These are phyloP conservation scores for Pararge aegeria DNA, from an alignment of 1,140 invertebrate genomes.

Conservation along the genomic window DNA sequence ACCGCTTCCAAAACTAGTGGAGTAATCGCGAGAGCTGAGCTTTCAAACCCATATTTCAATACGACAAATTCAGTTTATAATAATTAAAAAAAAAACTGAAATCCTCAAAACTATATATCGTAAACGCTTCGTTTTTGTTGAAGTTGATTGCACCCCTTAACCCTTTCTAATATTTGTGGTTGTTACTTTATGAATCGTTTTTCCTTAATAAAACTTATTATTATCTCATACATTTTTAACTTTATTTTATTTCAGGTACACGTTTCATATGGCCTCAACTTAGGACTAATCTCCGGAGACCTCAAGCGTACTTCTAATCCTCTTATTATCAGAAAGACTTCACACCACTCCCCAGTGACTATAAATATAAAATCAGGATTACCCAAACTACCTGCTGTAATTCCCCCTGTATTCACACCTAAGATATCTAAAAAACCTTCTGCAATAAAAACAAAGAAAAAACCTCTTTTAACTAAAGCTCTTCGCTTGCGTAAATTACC, in stretches of 20 bases:
- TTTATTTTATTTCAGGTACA: slow-evolving; percentile 40
- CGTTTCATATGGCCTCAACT: slow-evolving; percentile 29
- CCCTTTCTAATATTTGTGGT: no score
- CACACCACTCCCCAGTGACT: slow-evolving; percentile 32
- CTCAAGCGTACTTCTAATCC: slow-evolving; percentile 32
- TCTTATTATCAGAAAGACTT: slow-evolving; percentile 35
- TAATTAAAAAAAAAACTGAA: no score
- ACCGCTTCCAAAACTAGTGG: no score
- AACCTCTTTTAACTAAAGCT: background rate
- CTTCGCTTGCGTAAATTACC: background rate
- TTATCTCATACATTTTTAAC: background rate
- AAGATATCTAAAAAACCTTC: slow-evolving; percentile 16
- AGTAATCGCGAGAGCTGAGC: no score
- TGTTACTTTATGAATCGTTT: no score
- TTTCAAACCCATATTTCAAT: no score
- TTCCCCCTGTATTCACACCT: slow-evolving; percentile 11
- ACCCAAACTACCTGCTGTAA: slow-evolving; percentile 23
- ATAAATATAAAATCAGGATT: slow-evolving; percentile 37
- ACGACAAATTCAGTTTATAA: no score
- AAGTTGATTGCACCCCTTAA: no score
- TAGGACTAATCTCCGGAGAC: slow-evolving; percentile 39
- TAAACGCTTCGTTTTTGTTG: no score
- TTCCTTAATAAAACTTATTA: background rate
- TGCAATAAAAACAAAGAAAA: slow-evolving; percentile 18
- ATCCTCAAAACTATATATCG: no score